Evolutionary conservation across 2,113 vertebrate species (phyloP).

Genomic region (Poicephalus gulielmi): DNA sequence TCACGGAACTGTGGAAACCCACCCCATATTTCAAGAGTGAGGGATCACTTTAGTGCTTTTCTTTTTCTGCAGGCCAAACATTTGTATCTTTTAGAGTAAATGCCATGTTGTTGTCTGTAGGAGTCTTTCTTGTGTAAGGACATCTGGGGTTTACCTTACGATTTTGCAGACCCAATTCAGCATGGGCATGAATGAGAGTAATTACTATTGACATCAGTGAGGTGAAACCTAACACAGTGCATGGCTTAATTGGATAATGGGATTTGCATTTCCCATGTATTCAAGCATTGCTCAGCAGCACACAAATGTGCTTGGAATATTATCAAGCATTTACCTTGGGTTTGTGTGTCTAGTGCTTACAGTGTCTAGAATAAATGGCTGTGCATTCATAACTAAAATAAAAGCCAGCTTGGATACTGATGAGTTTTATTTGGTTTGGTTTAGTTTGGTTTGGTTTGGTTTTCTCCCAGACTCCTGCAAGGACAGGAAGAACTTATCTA

Average conservation of each 20-base stretch:
- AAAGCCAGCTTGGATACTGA: not conserved
- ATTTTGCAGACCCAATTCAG: not conserved
- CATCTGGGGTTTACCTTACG: not conserved
- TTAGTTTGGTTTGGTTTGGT: not conserved
- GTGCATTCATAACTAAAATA: not conserved
- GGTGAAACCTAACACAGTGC: not conserved
- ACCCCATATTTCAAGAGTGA: not conserved
- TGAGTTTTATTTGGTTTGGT: not conserved
- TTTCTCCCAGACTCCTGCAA: not conserved
- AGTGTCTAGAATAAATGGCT: not conserved
- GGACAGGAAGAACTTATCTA: not conserved
- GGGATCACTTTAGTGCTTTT: not conserved
- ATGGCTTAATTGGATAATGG: not conserved
- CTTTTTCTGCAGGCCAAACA: not conserved
- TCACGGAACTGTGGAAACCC: not conserved
- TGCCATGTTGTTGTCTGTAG: not conserved
- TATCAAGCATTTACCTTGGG: not conserved
- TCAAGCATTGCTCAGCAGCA: not conserved
- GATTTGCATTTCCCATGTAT: not conserved
- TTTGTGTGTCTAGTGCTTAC: not conserved
- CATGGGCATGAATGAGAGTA: not conserved
- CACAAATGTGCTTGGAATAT: slow-evolving; percentile 17
- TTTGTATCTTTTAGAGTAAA: not conserved
- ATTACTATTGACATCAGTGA: slow-evolving; percentile 5
- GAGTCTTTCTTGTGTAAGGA: not conserved